Conservation (phyloP, 2,888 invertebrate genomes). For the Mesorhabditis sp. region DNA sequence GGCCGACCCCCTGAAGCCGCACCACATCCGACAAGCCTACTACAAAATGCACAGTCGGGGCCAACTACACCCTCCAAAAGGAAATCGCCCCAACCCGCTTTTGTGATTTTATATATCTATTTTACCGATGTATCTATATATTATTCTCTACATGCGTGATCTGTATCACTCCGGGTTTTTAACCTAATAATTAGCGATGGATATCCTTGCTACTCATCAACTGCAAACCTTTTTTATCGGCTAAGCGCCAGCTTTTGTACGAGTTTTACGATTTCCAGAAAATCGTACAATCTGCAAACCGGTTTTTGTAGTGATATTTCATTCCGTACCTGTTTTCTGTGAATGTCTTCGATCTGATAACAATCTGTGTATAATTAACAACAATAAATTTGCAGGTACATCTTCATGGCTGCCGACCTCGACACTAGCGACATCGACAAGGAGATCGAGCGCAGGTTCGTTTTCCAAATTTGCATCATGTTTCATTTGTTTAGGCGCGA, state of each 20-base stretch:
- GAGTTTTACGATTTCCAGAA: no score
- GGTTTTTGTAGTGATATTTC: no score
- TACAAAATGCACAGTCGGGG: slow-evolving; percentile 37
- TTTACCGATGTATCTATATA: neutral
- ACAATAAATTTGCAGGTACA: neutral
- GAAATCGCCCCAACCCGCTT: slow-evolving; percentile 27
- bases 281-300: no score
- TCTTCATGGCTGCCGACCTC: neutral
- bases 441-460: slow-evolving; percentile 6
- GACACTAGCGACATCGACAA: neutral
- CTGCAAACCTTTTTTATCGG: no score
- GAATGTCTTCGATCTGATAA: no score
- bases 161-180: no score
- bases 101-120: slow-evolving; percentile 15
- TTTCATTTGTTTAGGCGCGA: neutral
- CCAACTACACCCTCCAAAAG: slow-evolving; percentile 48
- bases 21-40: slow-evolving; percentile 39
- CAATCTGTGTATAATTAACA: no score
- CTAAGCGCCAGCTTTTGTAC: no score
- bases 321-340: no score
- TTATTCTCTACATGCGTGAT: no score
- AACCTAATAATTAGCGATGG: no score
- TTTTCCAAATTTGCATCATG: neutral
- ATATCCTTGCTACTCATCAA: no score
- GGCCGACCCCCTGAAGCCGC: slow-evolving; percentile 32